phyloP scores from a whole-genome alignment of 1,140 invertebrate species.

The Leucophenga varia region DNA sequence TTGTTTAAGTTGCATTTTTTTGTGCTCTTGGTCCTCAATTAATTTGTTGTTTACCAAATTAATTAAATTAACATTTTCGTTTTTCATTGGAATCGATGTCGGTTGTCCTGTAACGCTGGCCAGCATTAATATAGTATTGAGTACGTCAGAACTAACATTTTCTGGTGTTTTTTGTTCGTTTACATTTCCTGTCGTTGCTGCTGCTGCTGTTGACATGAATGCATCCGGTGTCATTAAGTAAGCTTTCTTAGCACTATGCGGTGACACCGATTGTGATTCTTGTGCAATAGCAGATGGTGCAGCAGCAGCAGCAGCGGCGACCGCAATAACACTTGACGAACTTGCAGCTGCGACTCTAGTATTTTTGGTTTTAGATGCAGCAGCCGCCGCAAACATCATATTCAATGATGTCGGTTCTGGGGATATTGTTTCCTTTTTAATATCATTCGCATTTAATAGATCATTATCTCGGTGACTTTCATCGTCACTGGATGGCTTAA shows the following conservation, averaged over 20 bases:
- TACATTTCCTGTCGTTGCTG: constrained; percentile 61
- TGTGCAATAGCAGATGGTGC: constrained; percentile 27
- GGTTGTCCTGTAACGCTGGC: constrained; percentile 39
- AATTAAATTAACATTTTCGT: constrained; percentile 35
- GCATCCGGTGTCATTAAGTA: constrained; percentile 88
- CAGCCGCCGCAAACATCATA: too few species aligned
- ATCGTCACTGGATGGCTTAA: constrained; percentile 23
- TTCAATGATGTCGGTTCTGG: constrained; percentile 21
- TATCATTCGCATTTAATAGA: constrained; percentile 9
- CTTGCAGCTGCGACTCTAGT: constrained; percentile 17
- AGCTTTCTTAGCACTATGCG: constrained; percentile 35
- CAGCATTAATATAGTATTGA: constrained; percentile 49
- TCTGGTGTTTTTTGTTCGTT: constrained; percentile 19
- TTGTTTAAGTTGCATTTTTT: constrained; percentile 39
- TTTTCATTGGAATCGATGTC: constrained; percentile 9
- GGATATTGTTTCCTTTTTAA: constrained; percentile 28
- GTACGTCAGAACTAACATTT: constrained; percentile 45
- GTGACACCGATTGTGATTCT: constrained; percentile 36
- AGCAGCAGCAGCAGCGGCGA: constrained; percentile 37
- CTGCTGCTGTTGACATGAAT: constrained; percentile 74
- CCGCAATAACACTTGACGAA: constrained; percentile 36
- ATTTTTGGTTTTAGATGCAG: too few species aligned
- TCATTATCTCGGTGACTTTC: not conserved
- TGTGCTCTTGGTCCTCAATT: constrained; percentile 49
- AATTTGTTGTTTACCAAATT: constrained; percentile 51